Evolutionary conservation across 2,797 vertebrate species (phyloP), one percentile per base, ranked within the genome.

Genomic region (Brachymystax lenok): DNA sequence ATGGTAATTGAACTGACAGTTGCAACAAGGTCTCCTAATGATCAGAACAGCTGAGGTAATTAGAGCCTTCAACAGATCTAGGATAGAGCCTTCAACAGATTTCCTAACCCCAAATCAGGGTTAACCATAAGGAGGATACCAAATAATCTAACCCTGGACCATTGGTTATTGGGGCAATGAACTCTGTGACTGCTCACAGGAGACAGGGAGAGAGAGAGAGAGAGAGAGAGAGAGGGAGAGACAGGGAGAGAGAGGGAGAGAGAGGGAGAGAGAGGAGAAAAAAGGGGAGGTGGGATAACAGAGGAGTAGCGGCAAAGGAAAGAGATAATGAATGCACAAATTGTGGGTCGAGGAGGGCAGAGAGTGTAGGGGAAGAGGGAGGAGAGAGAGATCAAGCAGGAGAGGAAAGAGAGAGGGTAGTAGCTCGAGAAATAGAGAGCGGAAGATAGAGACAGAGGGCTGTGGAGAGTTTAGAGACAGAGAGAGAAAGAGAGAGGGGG

Each of bases 211-310:
- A 24, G 28, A 17, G 10, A 6, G 12, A 51, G 27, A 4, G 6
- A 69, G 66, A n/a, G n/a, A n/a, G n/a, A n/a, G n/a, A n/a, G n/a
- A n/a, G n/a, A n/a, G n/a, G n/a, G n/a, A n/a, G n/a, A n/a, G n/a
- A n/a, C n/a, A n/a, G n/a, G n/a, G n/a, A n/a, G 10, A 63, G 21
- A 54, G 33, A 7, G 33, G 27, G 71, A 28, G 71, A 64, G 74
- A 59, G 24, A 5, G 33, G 52, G 35, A 28, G 10, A 24, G 28
- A 76, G 64, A 50, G 16, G 35, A 35, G 35, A 35, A 6, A 51
- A 63, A 73, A 24, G 52, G 50, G 61, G 35, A 28, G 27, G n/a
- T 74, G 67, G 40, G 70, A 56, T 68, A 80, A 63, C 56, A 59
- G 13, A 63, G 17, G 68, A 28, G 50, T 24, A 21, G 40, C 1